These are phyloP conservation scores for Hemicordylus capensis DNA, from an alignment of 2,113 vertebrate genomes.

Conservation along the genomic window DNA sequence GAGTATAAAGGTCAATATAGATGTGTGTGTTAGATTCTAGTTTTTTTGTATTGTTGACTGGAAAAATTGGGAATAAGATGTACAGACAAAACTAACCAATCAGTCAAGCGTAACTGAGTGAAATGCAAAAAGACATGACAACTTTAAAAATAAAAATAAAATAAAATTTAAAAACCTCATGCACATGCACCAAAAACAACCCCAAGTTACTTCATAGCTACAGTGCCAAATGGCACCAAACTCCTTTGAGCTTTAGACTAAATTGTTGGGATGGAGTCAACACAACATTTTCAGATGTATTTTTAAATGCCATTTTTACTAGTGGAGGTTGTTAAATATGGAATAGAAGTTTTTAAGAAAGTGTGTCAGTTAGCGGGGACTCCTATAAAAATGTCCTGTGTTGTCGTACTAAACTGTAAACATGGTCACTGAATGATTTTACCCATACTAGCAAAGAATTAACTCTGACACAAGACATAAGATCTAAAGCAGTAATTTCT, in stretches of 20 bases:
- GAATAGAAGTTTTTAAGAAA: background rate
- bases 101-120: background rate
- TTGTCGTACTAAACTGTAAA: background rate
- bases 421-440: background rate
- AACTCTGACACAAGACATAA: background rate
- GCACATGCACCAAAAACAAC: background rate
- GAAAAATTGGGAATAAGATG: background rate
- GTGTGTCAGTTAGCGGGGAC: background rate
- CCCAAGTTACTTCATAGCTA: background rate
- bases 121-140: conserved; percentile 4
- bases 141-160: background rate
- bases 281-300: background rate
- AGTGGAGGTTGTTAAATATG: background rate
- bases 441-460: background rate
- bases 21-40: background rate
- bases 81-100: background rate
- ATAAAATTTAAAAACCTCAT: background rate
- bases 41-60: background rate
- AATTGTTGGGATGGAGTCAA: conserved; percentile 38
- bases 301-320: background rate
- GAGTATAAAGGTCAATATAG: background rate
- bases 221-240: background rate
- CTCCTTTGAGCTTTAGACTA: background rate
- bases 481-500: conserved; percentile 46
- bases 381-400: background rate